Percentiles rank a stretch among this genome's conserved stretches.
Evolutionary conservation across 1,140 invertebrate genomes (phyloP).

Genomic region (Dicyema japonicum): DNA sequence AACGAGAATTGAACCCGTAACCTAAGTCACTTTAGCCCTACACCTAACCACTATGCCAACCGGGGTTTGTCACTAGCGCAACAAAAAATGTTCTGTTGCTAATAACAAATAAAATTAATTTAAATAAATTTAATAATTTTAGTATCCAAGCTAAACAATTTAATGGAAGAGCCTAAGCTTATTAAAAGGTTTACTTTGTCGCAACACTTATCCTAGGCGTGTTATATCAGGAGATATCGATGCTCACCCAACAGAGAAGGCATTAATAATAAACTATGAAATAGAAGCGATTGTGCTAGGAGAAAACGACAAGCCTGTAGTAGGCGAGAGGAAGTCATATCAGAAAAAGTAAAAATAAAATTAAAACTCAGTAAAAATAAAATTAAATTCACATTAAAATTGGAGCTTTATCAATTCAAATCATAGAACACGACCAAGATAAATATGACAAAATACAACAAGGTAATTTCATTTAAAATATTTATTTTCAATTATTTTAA

Average conservation of each 20-base stretch:
- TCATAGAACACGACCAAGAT: slow-evolving; percentile 62
- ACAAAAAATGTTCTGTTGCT: too few species aligned
- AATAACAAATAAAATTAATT: too few species aligned
- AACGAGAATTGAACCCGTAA: too few species aligned
- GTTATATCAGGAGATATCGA: slow-evolving; percentile 46
- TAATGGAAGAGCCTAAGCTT: too few species aligned
- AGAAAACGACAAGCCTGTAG: slow-evolving; percentile 42
- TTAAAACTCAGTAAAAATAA: too few species aligned
- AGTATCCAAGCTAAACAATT: too few species aligned
- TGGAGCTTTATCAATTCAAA: slow-evolving; percentile 32
- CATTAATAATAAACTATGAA: slow-evolving; percentile 56
- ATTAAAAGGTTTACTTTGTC: too few species aligned
- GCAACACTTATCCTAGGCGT: slow-evolving; percentile 24
- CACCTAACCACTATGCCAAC: too few species aligned
- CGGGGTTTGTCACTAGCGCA: too few species aligned
- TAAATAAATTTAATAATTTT: too few species aligned
- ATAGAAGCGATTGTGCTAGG: slow-evolving; percentile 48
- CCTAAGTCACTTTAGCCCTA: too few species aligned
- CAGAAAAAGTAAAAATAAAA: slow-evolving; percentile 22
- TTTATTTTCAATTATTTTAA: background rate
- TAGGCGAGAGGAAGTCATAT: slow-evolving; percentile 43
- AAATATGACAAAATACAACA: slow-evolving; percentile 54
- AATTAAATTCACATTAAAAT: slow-evolving; percentile 56
- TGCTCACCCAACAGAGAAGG: slow-evolving; percentile 56
- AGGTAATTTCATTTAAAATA: background rate